These are phyloP conservation scores for Lycodopsis pacificus DNA, from an alignment of 2,797 vertebrate species.

Conservation along the genomic window DNA sequence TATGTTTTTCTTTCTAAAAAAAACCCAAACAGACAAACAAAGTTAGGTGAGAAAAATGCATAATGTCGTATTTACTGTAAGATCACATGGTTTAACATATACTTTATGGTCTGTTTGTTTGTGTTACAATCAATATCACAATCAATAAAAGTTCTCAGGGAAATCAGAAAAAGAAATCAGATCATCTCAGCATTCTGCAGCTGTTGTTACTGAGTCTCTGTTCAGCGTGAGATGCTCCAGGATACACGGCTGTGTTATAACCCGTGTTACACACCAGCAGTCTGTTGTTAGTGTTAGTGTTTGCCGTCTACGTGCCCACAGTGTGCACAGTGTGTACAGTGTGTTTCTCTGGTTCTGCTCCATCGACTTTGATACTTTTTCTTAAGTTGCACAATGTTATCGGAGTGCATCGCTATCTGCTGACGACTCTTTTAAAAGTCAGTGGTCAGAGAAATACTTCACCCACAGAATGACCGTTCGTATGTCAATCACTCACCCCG, in stretches of 20 bases:
- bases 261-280: conserved; percentile 33
- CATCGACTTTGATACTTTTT: background rate
- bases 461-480: background rate
- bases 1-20: conserved; percentile 51
- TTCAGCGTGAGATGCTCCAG: conserved; percentile 8
- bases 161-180: conserved; percentile 29
- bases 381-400: background rate
- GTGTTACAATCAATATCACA: background rate
- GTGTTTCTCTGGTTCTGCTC: conserved; percentile 14
- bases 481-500: background rate
- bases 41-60: conserved; percentile 24
- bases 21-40: conserved; percentile 19
- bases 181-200: conserved; percentile 21
- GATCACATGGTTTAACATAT: conserved; percentile 4
- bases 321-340: conserved; percentile 59
- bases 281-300: conserved; percentile 69
- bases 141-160: background rate
- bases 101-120: conserved; percentile 7
- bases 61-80: conserved; percentile 8
- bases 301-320: conserved; percentile 37
- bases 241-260: conserved; percentile 15
- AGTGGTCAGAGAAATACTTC: background rate
- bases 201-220: background rate
- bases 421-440: background rate
- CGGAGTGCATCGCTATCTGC: background rate